A percentile compares a stretch with the other conserved stretches of the same genome.
These are phyloP conservation scores for Philypnodon macrostomus DNA, from an alignment of 2,797 vertebrate genomes.

Conservation along the genomic window DNA sequence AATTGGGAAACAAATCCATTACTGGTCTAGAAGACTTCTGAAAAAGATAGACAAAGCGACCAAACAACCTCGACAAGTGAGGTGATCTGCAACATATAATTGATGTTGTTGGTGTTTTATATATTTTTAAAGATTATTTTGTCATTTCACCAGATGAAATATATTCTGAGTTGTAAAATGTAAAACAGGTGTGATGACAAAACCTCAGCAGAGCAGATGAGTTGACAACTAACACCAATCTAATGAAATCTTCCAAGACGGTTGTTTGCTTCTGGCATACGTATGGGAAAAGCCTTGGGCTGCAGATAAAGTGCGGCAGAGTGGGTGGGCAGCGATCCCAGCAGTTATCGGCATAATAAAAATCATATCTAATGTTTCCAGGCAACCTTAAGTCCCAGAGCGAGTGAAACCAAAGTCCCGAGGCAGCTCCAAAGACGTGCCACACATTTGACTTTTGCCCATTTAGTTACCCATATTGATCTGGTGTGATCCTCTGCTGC, in stretches of 20 bases:
- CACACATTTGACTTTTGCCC: too few relatives aligned
- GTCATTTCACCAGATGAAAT: too few relatives aligned
- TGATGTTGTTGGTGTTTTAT: too few relatives aligned
- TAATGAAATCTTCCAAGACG: constrained; percentile 44
- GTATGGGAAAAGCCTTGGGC: constrained; percentile 33
- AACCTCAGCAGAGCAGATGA: constrained; percentile 8
- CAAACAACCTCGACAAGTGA: too few relatives aligned
- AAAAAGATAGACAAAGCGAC: too few relatives aligned
- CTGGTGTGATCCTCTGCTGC: too few relatives aligned
- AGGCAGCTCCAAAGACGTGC: constrained; percentile 37
- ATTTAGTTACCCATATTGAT: too few relatives aligned
- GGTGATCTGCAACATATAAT: too few relatives aligned
- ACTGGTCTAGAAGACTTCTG: too few relatives aligned
- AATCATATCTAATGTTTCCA: constrained; percentile 52
- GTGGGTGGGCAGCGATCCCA: constrained; percentile 47
- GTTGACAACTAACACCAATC: constrained; percentile 35
- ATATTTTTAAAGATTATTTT: too few relatives aligned
- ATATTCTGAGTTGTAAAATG: neutral
- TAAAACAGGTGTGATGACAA: neutral
- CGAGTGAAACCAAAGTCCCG: constrained; percentile 25
- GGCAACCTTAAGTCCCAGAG: constrained; percentile 48
- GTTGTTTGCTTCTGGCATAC: constrained; percentile 38
- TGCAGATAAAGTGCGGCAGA: constrained; percentile 49
- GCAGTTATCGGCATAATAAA: constrained; percentile 59
- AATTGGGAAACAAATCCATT: too few relatives aligned